Evolutionary conservation across 2,888 invertebrate species (phyloP).

Genomic region (Caenorhabditis sp.): DNA sequence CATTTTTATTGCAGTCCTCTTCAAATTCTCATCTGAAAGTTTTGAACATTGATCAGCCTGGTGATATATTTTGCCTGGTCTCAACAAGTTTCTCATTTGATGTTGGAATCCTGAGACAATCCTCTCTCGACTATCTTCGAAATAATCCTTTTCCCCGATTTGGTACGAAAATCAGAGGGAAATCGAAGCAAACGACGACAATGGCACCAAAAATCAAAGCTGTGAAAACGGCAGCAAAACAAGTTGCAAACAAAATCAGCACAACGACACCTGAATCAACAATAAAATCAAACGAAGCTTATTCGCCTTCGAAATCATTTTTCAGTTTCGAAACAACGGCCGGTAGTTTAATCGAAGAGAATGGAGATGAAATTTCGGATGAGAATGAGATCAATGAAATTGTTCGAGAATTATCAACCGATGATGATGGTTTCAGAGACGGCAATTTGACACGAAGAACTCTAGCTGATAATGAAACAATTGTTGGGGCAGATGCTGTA

Average conservation of each 20-base stretch:
- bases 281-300: slow-evolving; percentile 20
- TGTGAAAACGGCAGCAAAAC: slow-evolving; percentile 5
- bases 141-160: slow-evolving; percentile 49
- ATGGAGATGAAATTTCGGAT: slow-evolving; percentile 16
- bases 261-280: slow-evolving; percentile 1
- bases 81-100: slow-evolving; percentile 36
- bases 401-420: background rate
- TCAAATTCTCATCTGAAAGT: slow-evolving; percentile 25
- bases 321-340: slow-evolving; percentile 31
- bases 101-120: slow-evolving; percentile 48
- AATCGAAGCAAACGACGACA: slow-evolving; percentile 1
- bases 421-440: slow-evolving; percentile 8
- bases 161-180: slow-evolving; percentile 19
- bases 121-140: slow-evolving; percentile 43
- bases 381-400: slow-evolving; percentile 18
- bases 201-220: slow-evolving; percentile 8
- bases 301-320: slow-evolving; percentile 37
- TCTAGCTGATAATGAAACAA: slow-evolving; percentile 18
- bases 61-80: slow-evolving; percentile 28
- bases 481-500: slow-evolving; percentile 13
- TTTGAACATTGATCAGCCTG: slow-evolving; percentile 19
- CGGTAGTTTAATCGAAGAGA: background rate
- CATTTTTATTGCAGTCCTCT: background rate
- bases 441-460: background rate
- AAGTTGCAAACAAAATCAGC: background rate